These are phyloP conservation scores for Gallinago solitaria DNA, from an alignment of 2,797 vertebrate species.

Conservation along the genomic window DNA sequence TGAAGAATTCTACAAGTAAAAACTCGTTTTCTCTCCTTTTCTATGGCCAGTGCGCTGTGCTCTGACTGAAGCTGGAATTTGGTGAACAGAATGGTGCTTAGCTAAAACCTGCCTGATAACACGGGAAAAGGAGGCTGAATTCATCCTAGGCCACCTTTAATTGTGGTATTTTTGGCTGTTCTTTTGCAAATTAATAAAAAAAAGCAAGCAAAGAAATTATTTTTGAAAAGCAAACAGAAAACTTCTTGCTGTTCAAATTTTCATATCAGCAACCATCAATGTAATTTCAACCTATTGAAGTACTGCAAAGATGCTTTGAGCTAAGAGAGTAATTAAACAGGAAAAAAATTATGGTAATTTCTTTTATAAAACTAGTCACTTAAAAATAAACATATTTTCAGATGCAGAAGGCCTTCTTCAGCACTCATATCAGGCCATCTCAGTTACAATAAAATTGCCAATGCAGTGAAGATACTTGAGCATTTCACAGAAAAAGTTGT, in stretches of 20 bases:
- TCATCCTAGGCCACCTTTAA: not conserved
- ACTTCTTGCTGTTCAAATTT: not conserved
- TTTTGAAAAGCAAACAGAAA: not conserved
- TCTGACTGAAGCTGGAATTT: not conserved
- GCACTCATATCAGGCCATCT: not conserved
- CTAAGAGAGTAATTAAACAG: not conserved
- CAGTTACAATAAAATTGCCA: not conserved
- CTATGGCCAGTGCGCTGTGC: fast-evolving
- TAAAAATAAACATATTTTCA: not conserved
- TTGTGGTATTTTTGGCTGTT: not conserved
- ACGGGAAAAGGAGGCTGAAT: not conserved
- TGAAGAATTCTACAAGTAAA: not conserved
- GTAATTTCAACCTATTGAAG: not conserved
- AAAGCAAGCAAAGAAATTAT: fast-evolving
- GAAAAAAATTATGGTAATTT: not conserved
- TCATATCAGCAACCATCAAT: not conserved
- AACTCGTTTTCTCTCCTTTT: not conserved
- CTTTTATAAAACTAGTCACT: not conserved
- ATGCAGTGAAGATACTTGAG: not conserved
- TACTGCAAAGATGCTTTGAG: not conserved
- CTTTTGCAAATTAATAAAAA: not conserved
- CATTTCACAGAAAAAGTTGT: not conserved
- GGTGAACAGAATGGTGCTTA: not conserved
- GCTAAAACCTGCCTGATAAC: not conserved
- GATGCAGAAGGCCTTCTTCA: not conserved